A percentile compares a stretch with the other conserved stretches of the same genome.
phyloP scores from a whole-genome alignment of 2,113 vertebrate species.

The Silurus glanis region DNA sequence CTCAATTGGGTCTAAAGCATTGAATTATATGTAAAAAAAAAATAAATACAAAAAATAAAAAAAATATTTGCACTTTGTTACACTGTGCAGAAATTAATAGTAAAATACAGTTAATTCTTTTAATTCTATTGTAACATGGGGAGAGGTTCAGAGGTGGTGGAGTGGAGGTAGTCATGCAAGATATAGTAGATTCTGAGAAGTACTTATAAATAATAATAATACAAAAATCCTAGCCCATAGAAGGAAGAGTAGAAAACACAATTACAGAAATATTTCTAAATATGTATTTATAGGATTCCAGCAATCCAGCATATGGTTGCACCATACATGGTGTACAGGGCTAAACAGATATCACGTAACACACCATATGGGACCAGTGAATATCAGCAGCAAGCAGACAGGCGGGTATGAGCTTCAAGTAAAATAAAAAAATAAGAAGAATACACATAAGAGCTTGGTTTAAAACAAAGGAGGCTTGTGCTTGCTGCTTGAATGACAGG shows the following conservation, averaged over 20 bases:
- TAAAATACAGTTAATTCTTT: neutral
- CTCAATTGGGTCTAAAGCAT: too few relatives aligned
- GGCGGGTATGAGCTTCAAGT: neutral
- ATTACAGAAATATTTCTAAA: neutral
- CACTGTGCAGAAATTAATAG: neutral
- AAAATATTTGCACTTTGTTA: neutral
- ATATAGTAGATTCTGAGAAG: neutral
- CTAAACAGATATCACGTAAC: neutral
- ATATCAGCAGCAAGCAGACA: neutral
- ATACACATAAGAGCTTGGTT: conserved; percentile 43
- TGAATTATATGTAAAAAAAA: too few relatives aligned
- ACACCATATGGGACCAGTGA: neutral
- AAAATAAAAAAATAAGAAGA: neutral
- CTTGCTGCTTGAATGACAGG: conserved; percentile 43
- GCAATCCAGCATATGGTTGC: neutral
- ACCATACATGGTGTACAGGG: neutral
- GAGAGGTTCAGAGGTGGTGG: neutral
- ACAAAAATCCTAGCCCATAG: conserved; percentile 8
- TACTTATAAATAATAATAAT: neutral
- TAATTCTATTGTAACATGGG: neutral
- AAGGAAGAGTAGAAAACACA: neutral
- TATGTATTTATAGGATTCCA: neutral
- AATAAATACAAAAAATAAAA: too few relatives aligned
- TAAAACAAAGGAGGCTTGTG: conserved; percentile 46
- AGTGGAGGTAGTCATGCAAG: neutral